Evolutionary conservation across 53 echinoderm and acorn worm species (phyloP), one percentile per base, ranked within the genome.

Genomic region (Hippasteria phrygiana): DNA sequence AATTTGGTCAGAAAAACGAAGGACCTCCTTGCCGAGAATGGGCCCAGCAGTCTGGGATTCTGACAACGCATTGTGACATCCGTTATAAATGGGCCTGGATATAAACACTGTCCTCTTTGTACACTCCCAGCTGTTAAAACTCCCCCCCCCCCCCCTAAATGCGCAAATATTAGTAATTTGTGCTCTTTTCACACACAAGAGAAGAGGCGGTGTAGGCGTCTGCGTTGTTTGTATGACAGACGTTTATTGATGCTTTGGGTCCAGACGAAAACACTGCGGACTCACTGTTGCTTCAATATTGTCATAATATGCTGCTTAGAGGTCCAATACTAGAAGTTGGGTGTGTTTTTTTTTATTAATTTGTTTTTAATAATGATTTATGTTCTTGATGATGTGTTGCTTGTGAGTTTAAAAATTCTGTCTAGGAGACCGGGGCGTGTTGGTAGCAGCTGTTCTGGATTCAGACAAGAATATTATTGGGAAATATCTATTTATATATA

Each of bases 111-210:
- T 40, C 42, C 43, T 40, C 73, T 73, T 73, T 42, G 73, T 73
- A 42, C 26, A 8, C n/a, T 16, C 43, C 42, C 73, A 73, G 73
- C 73, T 73, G 73, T 42, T 73, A 8, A 73, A 73, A 42, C 73
- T 73, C 6, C 41, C 73, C 43, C 43, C 4, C 18, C 18, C 22
- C 73, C n/a, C 18, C 18, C 40, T 1, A 62, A 10, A 34, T 16
- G 73, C 22, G 27, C 43, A 42, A 73, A 73, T 73, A 73, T 73
- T 40, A 73, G 73, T 73, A 73, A 73, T 73, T 41, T 73, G 73
- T 73, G 42, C n/a, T 18, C 73, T 29, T 40, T 73, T 24, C 1
- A 17, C 28, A n/a, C 27, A 0, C 3, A 31, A 63, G 26, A 63
- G 26, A 63, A 63, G 24, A 24, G 32, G 2, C 27, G 24, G 0